These are phyloP conservation scores for Nilaparvata lugens DNA, from an alignment of 1,140 invertebrate genomes.

Conservation along the genomic window DNA sequence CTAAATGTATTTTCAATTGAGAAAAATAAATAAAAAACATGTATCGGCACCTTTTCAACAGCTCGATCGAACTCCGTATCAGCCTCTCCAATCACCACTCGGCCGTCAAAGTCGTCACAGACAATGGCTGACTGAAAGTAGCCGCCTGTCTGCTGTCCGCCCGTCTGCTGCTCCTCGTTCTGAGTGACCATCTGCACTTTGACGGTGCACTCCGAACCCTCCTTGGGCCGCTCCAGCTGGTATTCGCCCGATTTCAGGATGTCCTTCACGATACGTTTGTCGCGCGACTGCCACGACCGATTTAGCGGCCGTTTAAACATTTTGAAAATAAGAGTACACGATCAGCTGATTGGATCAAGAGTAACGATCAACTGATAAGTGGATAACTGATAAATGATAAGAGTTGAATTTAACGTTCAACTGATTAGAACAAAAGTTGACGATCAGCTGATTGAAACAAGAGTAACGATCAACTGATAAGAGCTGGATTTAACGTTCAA, in stretches of 20 bases:
- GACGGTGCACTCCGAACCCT: conserved; percentile 12
- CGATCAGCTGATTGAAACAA: no score
- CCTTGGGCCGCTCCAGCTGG: conserved; percentile 7
- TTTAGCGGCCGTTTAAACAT: background rate
- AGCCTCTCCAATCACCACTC: conserved; percentile 17
- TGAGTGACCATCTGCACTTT: background rate
- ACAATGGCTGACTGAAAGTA: background rate
- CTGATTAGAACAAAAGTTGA: no score
- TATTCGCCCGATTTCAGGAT: background rate
- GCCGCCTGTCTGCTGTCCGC: background rate
- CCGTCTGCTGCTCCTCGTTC: background rate
- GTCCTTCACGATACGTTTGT: conserved; percentile 6
- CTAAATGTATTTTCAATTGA: no score
- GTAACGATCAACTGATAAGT: no score
- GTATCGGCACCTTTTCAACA: conserved; percentile 9
- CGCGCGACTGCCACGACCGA: background rate
- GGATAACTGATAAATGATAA: no score
- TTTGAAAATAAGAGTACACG: background rate
- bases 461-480: no score
- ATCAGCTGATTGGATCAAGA: no score
- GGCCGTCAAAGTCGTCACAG: background rate
- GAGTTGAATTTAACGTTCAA: no score
- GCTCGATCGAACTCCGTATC: conserved; percentile 20
- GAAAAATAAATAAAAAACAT: no score
- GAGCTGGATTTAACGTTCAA: no score